Conservation (phyloP, 1,140 invertebrate species). For the Lerema accius region DNA sequence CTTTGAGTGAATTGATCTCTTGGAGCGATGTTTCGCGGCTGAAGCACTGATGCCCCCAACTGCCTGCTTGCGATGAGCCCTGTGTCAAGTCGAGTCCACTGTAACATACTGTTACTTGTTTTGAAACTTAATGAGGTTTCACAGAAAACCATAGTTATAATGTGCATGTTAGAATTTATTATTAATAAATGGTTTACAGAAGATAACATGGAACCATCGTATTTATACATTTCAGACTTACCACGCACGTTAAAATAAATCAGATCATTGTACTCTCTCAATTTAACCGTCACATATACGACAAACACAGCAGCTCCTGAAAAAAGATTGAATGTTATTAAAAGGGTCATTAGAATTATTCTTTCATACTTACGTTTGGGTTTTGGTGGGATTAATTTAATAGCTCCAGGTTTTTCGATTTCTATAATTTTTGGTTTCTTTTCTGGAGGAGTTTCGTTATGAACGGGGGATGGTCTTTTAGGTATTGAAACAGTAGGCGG, state of each 20-base stretch:
- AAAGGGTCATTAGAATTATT: conserved; percentile 39
- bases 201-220: conserved; percentile 63
- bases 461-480: conserved; percentile 86
- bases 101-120: conserved; percentile 24
- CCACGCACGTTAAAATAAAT: conserved; percentile 55
- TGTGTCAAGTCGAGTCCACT: conserved; percentile 17
- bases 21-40: conserved; percentile 9
- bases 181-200: conserved; percentile 70
- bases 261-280: conserved; percentile 53
- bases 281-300: conserved; percentile 37
- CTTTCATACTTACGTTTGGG: conserved; percentile 92
- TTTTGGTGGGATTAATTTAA: conserved; percentile 93
- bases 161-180: conserved; percentile 67
- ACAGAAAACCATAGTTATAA: conserved; percentile 28
- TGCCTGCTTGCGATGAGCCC: conserved; percentile 10
- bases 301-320: conserved; percentile 54
- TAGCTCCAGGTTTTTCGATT: conserved; percentile 89
- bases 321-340: conserved; percentile 72
- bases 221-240: conserved; percentile 80
- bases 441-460: conserved; percentile 84
- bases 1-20: conserved; percentile 7
- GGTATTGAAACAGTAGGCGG: conserved; percentile 76
- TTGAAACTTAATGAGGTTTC: conserved; percentile 22
- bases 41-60: conserved; percentile 11
- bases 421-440: conserved; percentile 88